Percentiles rank a stretch among this genome's conserved stretches.
Evolutionary conservation across 64 coral and sea anemone species (phyloP).

Genomic region (Pachyseris speciosa): DNA sequence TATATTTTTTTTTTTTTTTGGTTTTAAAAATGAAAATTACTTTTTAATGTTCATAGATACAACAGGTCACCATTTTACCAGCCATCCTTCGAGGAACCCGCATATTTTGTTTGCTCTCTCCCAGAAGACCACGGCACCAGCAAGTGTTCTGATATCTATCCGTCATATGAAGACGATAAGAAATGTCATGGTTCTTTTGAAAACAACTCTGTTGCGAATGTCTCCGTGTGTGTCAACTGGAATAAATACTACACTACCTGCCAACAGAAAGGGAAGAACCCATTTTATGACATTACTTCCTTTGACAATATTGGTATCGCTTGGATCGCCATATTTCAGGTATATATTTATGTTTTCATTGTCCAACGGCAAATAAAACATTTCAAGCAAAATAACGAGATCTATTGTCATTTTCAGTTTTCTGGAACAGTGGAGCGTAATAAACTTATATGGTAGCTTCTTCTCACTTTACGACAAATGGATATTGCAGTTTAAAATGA

Average conservation of each 20-base stretch:
- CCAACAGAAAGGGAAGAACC: constrained; percentile 66
- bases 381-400: too few relatives aligned
- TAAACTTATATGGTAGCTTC: too few relatives aligned
- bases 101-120: constrained; percentile 86
- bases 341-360: constrained; percentile 3
- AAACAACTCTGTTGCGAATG: constrained; percentile 1
- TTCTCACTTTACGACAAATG: too few relatives aligned
- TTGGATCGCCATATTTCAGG: constrained; percentile 99
- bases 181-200: constrained; percentile 23
- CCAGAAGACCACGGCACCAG: constrained; percentile 63
- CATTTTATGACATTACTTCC: constrained; percentile 81
- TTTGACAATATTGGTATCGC: constrained; percentile 99
- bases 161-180: neutral
- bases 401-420: neutral
- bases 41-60: neutral
- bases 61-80: constrained; percentile 75
- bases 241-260: constrained; percentile 71
- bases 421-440: too few relatives aligned
- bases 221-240: constrained; percentile 58
- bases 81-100: constrained; percentile 80
- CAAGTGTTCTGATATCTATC: constrained; percentile 69
- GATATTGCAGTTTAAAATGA: too few relatives aligned
- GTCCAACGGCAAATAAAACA: too few relatives aligned
- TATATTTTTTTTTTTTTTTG: too few relatives aligned
- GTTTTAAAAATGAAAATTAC: neutral